Evolutionary conservation across 1,140 invertebrate species (phyloP), one percentile per base, ranked within the genome.

Genomic region (Pararge aegeria): DNA sequence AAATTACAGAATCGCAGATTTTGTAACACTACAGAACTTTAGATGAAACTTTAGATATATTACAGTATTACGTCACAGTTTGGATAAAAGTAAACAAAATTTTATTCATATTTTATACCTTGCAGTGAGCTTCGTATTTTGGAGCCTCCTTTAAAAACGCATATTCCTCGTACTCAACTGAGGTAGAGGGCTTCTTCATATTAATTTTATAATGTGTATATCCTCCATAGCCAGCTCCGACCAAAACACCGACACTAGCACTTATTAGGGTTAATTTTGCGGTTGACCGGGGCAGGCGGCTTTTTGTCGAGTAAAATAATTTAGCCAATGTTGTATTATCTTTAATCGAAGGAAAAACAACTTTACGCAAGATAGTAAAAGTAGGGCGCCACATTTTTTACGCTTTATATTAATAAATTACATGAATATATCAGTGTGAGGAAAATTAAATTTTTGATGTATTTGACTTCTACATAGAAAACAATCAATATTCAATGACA

Each of bases 121-220:
- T 85, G 55, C 79, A 86, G 5, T 90, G 87, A 13, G 87, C 68
- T 46, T 70, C 70, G 56, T 85, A 83, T 18, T 82, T 64, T 6
- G 88, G 88, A 13, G 74, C 66, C 53, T 80, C 64, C 54, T 78
- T 74, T 13, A 90, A 56, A 59, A 89, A 82, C 1, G 81, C 73
- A 66, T 80, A 83, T 42, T 83, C 77, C 19, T 82, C 78, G 48
- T 64, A 70, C 44, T 78, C 73, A 7, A 69, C 64, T 4, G 64
- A 58, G 18, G 55, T 38, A 9, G 59, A 52, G 19, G 37, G 34
- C 52, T 83, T 80, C 57, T 85, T 85, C 0, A 63, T 24, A 65
- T 91, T 91, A 34, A 91, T 79, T 71, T 87, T 83, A 48, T 90
- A 90, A 67, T 91, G 90, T 1, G 89, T 90, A 66, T 90, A 90